Conservation (phyloP, 2,888 invertebrate genomes). For the Heliothis peltigera region DNA sequence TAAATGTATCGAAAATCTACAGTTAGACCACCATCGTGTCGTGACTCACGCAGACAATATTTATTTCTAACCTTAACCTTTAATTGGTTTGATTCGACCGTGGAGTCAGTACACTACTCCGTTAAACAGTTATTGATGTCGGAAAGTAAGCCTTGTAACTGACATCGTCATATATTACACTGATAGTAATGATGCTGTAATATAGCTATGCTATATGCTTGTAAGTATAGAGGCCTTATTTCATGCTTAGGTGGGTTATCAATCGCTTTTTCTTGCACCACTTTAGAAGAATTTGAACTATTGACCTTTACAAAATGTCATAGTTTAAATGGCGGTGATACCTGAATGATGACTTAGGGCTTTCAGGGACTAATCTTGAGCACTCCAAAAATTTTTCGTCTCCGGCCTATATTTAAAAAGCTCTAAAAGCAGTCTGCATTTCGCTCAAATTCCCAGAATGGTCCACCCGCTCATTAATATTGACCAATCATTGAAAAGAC, state of each 20-base stretch:
- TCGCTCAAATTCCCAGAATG: constrained; percentile 36
- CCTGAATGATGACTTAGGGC: not conserved
- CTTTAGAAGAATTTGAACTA: constrained; percentile 1
- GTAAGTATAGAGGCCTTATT: constrained; percentile 10
- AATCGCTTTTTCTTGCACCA: not conserved
- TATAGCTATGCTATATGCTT: not conserved
- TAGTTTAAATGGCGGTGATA: not conserved
- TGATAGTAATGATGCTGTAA: constrained; percentile 23
- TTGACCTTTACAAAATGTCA: not conserved
- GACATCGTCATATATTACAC: constrained; percentile 15
- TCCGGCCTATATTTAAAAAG: not conserved
- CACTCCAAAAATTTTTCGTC: not conserved
- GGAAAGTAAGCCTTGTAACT: constrained; percentile 25
- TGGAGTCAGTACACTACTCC: constrained; percentile 3
- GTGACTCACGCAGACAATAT: constrained; percentile 44
- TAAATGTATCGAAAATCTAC: constrained; percentile 38
- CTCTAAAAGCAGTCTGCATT: constrained; percentile 13
- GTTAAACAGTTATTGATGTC: constrained; percentile 37
- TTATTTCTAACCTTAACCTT: constrained; percentile 41
- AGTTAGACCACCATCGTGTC: constrained; percentile 42
- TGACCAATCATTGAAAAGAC: constrained; percentile 33
- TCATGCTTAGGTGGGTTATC: not conserved
- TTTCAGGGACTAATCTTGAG: not conserved
- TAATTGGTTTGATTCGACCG: constrained; percentile 36
- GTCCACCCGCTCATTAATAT: constrained; percentile 20